Evolutionary conservation across 1,140 invertebrate genomes (phyloP).

Genomic region (Platorchestia sp.): DNA sequence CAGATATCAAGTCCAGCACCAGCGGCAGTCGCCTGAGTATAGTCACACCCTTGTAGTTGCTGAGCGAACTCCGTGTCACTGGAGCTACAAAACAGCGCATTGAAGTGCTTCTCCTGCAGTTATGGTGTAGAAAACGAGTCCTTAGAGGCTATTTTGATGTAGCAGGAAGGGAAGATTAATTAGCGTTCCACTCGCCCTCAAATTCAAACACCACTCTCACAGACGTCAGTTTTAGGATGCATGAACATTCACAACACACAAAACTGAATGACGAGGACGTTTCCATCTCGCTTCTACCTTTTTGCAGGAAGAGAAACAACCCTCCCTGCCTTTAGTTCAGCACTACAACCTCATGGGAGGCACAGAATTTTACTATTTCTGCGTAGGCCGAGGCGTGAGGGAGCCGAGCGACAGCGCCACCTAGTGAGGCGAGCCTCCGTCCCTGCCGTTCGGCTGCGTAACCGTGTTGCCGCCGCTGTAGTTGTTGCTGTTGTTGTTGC

Average conservation of each 20-base stretch:
- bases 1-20: background rate
- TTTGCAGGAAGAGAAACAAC: background rate
- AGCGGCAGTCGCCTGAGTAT: background rate
- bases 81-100: too few relatives aligned
- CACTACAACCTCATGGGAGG: background rate
- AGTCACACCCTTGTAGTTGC: background rate
- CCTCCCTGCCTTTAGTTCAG: background rate
- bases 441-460: background rate
- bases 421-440: background rate
- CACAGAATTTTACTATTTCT: background rate
- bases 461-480: background rate
- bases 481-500: conserved; percentile 43
- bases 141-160: background rate
- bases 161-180: background rate
- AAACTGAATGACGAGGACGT: background rate
- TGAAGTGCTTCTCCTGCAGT: background rate
- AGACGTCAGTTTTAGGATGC: background rate
- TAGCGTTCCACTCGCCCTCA: background rate
- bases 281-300: background rate
- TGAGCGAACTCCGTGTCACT: too few relatives aligned
- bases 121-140: background rate
- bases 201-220: background rate
- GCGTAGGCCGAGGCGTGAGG: background rate
- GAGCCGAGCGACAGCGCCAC: background rate
- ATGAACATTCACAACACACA: background rate